Evolutionary conservation across 2,888 invertebrate species (phyloP).

Genomic region (Acleris literana): DNA sequence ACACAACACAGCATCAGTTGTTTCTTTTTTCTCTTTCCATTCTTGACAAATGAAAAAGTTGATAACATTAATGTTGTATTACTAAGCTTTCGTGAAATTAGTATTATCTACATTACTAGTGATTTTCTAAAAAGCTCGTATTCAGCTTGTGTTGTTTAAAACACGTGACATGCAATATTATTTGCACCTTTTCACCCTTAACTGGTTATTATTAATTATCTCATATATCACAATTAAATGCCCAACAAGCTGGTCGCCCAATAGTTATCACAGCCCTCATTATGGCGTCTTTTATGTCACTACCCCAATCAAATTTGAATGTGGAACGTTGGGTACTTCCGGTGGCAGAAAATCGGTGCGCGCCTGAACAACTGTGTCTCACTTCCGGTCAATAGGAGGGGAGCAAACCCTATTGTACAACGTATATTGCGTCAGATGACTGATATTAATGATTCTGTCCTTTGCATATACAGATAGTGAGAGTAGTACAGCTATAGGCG

Average conservation of each 20-base stretch:
- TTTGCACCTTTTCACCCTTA: too few relatives aligned
- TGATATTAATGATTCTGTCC: slow-evolving; percentile 20
- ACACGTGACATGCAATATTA: neutral
- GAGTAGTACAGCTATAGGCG: slow-evolving; percentile 15
- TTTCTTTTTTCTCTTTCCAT: too few relatives aligned
- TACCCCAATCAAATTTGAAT: slow-evolving; percentile 81
- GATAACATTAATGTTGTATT: too few relatives aligned
- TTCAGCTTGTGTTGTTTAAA: neutral
- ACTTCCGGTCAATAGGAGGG: slow-evolving; percentile 78
- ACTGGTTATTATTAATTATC: neutral
- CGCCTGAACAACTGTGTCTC: slow-evolving; percentile 78
- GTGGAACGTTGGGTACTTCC: slow-evolving; percentile 79
- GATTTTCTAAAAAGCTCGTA: neutral
- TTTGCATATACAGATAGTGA: slow-evolving; percentile 4
- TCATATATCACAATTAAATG: slow-evolving; percentile 33
- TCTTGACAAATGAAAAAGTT: too few relatives aligned
- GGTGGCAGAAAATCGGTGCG: slow-evolving; percentile 81
- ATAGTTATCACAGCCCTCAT: slow-evolving; percentile 59
- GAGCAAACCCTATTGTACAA: slow-evolving; percentile 46
- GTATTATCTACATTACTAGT: too few relatives aligned
- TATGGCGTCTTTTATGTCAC: slow-evolving; percentile 62
- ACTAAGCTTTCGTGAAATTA: too few relatives aligned
- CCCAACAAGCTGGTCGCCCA: slow-evolving; percentile 41
- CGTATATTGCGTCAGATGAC: slow-evolving; percentile 13
- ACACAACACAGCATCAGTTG: too few relatives aligned